Conservation (phyloP, 2,797 vertebrate species). For the Acanthis flammea region DNA sequence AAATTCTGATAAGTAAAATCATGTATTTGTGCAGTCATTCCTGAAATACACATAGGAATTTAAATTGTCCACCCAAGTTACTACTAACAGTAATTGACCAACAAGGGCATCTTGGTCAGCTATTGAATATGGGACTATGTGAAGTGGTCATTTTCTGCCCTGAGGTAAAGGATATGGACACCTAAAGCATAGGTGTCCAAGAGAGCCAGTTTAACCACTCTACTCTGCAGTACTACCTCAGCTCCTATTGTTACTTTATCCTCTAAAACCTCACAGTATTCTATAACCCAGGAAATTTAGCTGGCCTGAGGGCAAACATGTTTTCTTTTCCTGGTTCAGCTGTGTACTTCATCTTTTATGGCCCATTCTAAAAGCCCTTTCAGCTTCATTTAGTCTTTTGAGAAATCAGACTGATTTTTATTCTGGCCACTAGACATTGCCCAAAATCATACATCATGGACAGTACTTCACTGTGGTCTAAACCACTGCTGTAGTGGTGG, state of each 20-base stretch:
- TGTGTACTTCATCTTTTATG: not conserved
- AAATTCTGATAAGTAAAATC: not conserved
- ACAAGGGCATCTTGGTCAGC: not conserved
- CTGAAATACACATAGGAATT: not conserved
- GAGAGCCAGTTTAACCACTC: not conserved
- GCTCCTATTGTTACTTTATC: not conserved
- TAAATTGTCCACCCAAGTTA: not conserved
- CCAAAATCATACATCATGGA: not conserved
- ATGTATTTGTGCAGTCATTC: not conserved
- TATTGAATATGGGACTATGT: not conserved
- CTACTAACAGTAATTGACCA: not conserved
- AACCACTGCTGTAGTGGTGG: not conserved
- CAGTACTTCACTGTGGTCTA: not conserved
- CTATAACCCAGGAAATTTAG: not conserved
- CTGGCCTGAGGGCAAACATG: not conserved
- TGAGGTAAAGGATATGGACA: not conserved
- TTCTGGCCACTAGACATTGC: not conserved
- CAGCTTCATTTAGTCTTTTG: not conserved
- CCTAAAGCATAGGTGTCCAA: not conserved
- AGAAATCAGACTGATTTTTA: constrained; percentile 14
- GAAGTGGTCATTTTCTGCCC: not conserved
- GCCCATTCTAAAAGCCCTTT: not conserved
- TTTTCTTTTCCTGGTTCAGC: not conserved
- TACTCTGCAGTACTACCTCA: not conserved
- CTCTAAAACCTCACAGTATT: not conserved